Evolutionary conservation across 1,140 invertebrate species (phyloP), one percentile per base, ranked within the genome.

Genomic region (Gryon sp.): DNA sequence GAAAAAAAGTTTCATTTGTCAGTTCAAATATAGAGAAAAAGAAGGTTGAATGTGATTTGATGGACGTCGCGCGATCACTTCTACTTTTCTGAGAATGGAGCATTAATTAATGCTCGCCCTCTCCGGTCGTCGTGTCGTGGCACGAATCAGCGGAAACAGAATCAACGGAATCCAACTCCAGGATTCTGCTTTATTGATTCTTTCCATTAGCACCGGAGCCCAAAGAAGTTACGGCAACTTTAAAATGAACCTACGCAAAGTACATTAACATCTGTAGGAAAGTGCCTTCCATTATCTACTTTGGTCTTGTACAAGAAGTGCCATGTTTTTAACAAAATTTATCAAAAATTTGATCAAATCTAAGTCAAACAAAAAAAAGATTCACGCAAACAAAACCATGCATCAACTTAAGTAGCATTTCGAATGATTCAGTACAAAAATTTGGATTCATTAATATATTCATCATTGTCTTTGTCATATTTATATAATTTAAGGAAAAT

Each of bases 181-280:
- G 69, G 69, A 68, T 65, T 78, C 69, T 59, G 69, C 76, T 74
- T 78, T 78, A 78, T 78, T 78, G 76, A 78, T 78, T 78, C 57
- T 78, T 78, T 78, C 68, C 76, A 78, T 78, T 69, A 73, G 68
- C 57, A 73, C 68, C 63, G 32, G n/a, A n/a, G 38, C 50, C 46
- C 18, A 26, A 78, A 68, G 59, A 73, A 73, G 40, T 72, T 73
- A 77, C 66, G 59, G 34, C 26, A 57, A 76, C 50, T 69, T 65
- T 50, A 26, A 11, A 72, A 72, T 62, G 55, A 57, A 68, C 62
- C 41, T 63, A 55, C 20, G 34, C 43, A 68, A 72, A 68, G 43
- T 60, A 73, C 40, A 68, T 70, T 62, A 62, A 72, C 20, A 50
- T 26, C 34, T 2, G 8, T n/a, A n/a, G n/a, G n/a, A n/a, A n/a